Evolutionary conservation across 2,113 vertebrate genomes (phyloP).

Genomic region (Leuciscus idus): DNA sequence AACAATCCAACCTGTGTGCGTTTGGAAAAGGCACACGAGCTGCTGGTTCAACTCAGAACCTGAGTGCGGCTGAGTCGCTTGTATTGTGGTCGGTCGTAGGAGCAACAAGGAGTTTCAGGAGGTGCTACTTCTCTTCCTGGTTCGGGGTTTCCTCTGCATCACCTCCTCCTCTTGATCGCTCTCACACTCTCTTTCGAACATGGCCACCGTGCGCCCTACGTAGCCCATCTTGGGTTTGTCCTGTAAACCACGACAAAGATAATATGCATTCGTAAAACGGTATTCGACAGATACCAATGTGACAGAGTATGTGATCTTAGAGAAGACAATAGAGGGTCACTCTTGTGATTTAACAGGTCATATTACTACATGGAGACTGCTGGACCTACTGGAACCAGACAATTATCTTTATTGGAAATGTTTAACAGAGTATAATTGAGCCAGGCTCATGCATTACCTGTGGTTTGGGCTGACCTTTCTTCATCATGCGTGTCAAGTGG

Average conservation of each 20-base stretch:
- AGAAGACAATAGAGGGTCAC: neutral
- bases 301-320: neutral
- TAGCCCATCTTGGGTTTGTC: conserved; percentile 38
- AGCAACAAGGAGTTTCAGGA: conserved; percentile 71
- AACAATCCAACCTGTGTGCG: neutral
- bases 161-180: conserved; percentile 89
- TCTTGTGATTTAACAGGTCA: neutral
- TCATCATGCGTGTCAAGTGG: conserved; percentile 90
- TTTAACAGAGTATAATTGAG: neutral
- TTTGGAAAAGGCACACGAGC: conserved; percentile 24
- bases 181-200: conserved; percentile 85
- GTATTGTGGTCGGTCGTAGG: neutral
- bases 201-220: conserved; percentile 35
- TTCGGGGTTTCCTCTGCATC: conserved; percentile 71
- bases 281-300: neutral
- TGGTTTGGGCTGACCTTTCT: conserved; percentile 72
- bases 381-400: neutral
- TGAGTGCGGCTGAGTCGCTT: neutral
- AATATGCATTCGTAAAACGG: neutral
- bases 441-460: conserved; percentile 72
- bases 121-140: conserved; percentile 87
- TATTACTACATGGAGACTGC: neutral
- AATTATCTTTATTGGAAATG: neutral
- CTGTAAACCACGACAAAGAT: conserved; percentile 38
- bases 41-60: conserved; percentile 23